Evolutionary conservation across 1,140 invertebrate genomes (phyloP).

Genomic region (Neotoxoptera formosana): DNA sequence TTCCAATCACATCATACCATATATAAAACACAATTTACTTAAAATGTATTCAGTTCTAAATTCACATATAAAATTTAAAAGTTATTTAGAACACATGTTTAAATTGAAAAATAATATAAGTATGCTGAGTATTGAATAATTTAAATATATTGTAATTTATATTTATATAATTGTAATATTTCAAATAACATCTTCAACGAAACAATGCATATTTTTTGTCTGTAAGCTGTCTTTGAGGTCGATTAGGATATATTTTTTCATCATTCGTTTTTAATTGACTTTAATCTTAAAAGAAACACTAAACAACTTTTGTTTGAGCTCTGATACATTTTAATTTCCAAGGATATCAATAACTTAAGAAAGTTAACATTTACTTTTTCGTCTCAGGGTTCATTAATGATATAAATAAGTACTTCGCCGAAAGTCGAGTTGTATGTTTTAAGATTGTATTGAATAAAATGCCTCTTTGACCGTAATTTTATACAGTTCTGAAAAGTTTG

Average conservation of each 20-base stretch:
- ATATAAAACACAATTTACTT: no score
- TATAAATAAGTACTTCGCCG: neutral
- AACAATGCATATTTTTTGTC: neutral
- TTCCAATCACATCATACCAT: no score
- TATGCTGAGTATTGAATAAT: neutral
- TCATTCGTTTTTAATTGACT: neutral
- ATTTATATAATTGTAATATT: neutral
- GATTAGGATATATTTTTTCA: neutral
- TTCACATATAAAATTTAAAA: no score
- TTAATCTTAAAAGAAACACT: slow-evolving; percentile 20
- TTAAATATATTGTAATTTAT: neutral
- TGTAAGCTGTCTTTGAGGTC: neutral
- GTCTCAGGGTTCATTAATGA: neutral
- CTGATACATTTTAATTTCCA: neutral
- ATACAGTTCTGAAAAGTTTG: neutral
- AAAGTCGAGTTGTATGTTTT: neutral
- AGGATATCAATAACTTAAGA: neutral
- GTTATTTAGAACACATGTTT: no score
- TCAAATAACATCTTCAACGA: neutral
- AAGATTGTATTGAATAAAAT: neutral
- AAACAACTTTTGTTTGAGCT: neutral
- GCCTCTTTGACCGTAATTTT: neutral
- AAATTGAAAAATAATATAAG: no score
- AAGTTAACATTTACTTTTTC: neutral
- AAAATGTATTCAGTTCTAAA: no score